A percentile compares a stretch with the other conserved stretches of the same genome.
These are phyloP conservation scores for Microchrysa polita DNA, from an alignment of 2,888 invertebrate genomes.

Conservation along the genomic window DNA sequence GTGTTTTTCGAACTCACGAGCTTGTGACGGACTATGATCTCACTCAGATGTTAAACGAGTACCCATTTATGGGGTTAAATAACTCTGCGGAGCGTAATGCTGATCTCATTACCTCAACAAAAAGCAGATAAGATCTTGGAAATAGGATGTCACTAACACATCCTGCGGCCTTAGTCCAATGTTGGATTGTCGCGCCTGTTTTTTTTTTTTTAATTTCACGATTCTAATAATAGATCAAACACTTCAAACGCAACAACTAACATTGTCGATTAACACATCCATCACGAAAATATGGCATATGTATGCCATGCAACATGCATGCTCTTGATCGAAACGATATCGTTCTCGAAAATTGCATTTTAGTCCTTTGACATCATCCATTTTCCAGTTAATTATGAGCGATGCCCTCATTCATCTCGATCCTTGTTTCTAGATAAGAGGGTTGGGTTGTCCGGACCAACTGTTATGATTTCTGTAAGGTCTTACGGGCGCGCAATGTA, in stretches of 20 bases:
- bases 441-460: background rate
- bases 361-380: slow-evolving; percentile 8
- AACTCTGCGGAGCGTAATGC: too few species aligned
- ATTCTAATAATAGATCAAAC: background rate
- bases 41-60: too few species aligned
- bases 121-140: too few species aligned
- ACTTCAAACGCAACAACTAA: background rate
- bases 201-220: too few species aligned
- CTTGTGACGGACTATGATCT: too few species aligned
- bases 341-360: slow-evolving; percentile 14
- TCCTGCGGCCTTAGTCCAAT: too few species aligned
- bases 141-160: too few species aligned
- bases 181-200: too few species aligned
- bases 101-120: too few species aligned
- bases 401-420: slow-evolving; percentile 16
- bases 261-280: background rate
- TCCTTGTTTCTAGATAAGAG: slow-evolving; percentile 7
- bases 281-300: background rate
- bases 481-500: background rate
- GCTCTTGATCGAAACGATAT: slow-evolving; percentile 5
- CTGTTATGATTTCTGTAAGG: slow-evolving; percentile 22
- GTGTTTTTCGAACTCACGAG: too few species aligned
- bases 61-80: too few species aligned
- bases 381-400: slow-evolving; percentile 28
- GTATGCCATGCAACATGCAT: background rate